These are phyloP conservation scores for Gouania willdenowi DNA, from an alignment of 2,797 vertebrate species.

Conservation along the genomic window DNA sequence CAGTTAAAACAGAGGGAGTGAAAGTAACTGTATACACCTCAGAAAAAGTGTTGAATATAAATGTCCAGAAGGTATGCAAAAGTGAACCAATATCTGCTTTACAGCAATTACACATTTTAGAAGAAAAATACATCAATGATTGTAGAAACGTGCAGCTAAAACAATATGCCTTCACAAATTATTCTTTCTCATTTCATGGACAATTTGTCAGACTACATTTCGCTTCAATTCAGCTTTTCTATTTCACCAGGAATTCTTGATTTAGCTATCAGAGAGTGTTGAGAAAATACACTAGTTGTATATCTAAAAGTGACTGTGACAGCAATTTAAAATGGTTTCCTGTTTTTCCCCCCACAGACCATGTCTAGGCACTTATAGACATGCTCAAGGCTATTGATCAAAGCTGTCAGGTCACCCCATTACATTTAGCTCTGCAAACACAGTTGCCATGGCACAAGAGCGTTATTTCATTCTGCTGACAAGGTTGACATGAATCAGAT, in stretches of 20 bases:
- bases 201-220: slow-evolving; percentile 9
- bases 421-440: slow-evolving; percentile 39
- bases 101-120: no score
- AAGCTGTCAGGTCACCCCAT: slow-evolving; percentile 11
- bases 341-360: no score
- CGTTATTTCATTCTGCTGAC: slow-evolving; percentile 26
- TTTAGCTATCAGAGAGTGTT: neutral
- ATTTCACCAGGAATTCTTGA: neutral
- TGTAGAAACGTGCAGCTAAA: no score
- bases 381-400: slow-evolving; percentile 34
- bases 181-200: neutral
- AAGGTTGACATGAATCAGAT: slow-evolving; percentile 34
- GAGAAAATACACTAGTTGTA: slow-evolving; percentile 18
- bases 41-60: no score
- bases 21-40: no score
- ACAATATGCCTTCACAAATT: no score
- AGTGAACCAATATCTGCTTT: no score
- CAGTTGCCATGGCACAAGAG: slow-evolving; percentile 40
- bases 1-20: no score
- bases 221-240: slow-evolving; percentile 7
- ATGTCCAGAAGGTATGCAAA: no score
- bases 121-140: no score
- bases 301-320: slow-evolving; percentile 13
- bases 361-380: slow-evolving; percentile 15
- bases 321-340: no score